These are phyloP conservation scores for Diadumene lineata DNA, from an alignment of 92 coral and sea anemone genomes.

Conservation along the genomic window DNA sequence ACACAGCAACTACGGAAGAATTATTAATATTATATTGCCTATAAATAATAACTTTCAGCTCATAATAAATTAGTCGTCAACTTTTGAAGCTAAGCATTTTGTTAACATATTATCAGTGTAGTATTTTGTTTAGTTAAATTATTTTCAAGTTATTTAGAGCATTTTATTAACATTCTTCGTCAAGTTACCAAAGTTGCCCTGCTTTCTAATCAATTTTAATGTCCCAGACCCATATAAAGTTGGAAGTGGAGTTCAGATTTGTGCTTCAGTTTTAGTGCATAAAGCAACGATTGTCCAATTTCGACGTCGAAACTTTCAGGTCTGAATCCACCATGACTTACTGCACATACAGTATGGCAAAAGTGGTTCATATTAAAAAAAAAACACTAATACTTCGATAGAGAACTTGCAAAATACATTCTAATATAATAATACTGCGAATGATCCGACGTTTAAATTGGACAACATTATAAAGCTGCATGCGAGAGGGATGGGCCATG, in stretches of 20 bases:
- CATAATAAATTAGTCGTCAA: neutral
- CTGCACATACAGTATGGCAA: too few relatives aligned
- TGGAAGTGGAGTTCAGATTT: neutral
- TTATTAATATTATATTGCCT: too few relatives aligned
- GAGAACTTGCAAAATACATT: too few relatives aligned
- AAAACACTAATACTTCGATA: too few relatives aligned
- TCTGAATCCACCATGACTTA: too few relatives aligned
- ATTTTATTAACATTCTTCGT: neutral
- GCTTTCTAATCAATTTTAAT: too few relatives aligned
- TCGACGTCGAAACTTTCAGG: neutral
- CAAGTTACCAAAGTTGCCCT: neutral
- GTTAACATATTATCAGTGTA: neutral
- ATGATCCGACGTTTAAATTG: neutral
- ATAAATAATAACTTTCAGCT: neutral
- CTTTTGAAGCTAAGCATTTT: slow-evolving; percentile 10
- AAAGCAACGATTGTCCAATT: neutral
- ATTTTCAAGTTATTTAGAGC: too few relatives aligned
- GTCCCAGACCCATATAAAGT: too few relatives aligned
- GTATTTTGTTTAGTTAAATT: too few relatives aligned
- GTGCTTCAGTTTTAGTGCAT: neutral
- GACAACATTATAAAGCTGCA: neutral
- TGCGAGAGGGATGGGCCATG: neutral
- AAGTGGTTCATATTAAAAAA: too few relatives aligned
- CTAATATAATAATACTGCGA: too few relatives aligned
- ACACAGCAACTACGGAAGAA: neutral